Percentiles rank a stretch among this genome's conserved stretches.
These are phyloP conservation scores for Caenorhabditis wallacei DNA, from an alignment of 2,888 invertebrate species.

Conservation along the genomic window DNA sequence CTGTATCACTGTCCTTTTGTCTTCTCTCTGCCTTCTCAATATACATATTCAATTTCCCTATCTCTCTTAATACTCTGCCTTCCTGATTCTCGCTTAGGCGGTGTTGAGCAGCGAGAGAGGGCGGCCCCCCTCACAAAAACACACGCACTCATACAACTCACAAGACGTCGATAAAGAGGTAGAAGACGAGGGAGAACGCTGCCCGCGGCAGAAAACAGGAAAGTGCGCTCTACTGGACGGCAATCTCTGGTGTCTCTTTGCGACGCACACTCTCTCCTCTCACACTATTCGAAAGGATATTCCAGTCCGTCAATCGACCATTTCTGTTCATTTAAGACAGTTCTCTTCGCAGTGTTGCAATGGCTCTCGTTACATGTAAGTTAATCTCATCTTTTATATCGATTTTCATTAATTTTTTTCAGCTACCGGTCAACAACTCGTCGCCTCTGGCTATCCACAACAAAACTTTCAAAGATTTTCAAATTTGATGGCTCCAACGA, in stretches of 20 bases:
- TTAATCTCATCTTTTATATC: not conserved
- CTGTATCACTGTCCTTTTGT: not conserved
- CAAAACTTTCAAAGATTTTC: constrained; percentile 27
- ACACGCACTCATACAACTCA: not conserved
- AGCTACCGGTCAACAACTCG: constrained; percentile 50
- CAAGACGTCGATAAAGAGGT: not conserved
- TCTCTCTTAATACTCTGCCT: not conserved
- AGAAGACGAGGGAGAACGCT: not conserved
- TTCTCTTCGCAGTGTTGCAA: not conserved
- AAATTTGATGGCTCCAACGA: constrained; percentile 72
- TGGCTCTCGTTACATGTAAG: constrained; percentile 57
- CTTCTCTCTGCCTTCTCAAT: not conserved
- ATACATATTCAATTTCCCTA: not conserved
- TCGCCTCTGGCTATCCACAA: constrained; percentile 6
- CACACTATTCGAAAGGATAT: constrained; percentile 16
- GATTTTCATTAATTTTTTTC: constrained; percentile 2
- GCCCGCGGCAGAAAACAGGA: not conserved
- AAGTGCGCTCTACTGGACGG: constrained; percentile 23
- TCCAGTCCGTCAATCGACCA: not conserved
- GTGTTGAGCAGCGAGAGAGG: not conserved
- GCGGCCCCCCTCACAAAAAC: not conserved
- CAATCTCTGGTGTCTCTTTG: not conserved
- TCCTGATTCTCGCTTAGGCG: not conserved
- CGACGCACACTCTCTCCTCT: not conserved
- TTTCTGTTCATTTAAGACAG: not conserved